These are phyloP conservation scores for Scopus umbretta DNA, from an alignment of 2,113 vertebrate species.

Conservation along the genomic window DNA sequence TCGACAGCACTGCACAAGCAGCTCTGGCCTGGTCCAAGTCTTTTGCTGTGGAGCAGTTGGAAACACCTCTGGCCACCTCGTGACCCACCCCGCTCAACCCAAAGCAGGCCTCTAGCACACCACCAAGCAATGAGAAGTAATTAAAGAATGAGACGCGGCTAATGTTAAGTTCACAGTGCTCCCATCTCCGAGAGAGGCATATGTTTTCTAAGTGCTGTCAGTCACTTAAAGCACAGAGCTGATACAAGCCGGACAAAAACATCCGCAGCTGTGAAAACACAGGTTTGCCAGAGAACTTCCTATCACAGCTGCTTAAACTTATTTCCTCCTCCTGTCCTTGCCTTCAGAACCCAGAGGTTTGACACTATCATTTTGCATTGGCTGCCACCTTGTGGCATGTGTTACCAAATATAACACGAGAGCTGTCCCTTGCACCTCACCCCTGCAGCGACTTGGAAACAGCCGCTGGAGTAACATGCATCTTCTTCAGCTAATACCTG, in stretches of 20 bases:
- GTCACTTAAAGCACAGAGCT: constrained; percentile 59
- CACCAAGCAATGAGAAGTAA: neutral
- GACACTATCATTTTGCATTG: constrained; percentile 24
- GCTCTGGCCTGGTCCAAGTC: neutral
- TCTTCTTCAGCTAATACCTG: neutral
- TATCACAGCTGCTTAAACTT: constrained; percentile 39
- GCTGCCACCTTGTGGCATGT: constrained; percentile 65
- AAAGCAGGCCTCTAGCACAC: neutral
- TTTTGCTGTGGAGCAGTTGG: neutral
- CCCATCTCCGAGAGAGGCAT: neutral
- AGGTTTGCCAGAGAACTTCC: constrained; percentile 18
- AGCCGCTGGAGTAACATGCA: rapidly evolving
- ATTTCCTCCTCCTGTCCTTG: neutral
- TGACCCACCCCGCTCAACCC: neutral
- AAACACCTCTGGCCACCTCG: neutral
- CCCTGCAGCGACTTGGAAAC: too few species aligned
- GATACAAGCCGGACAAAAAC: constrained; percentile 26
- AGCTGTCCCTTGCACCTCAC: neutral
- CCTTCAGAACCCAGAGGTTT: neutral
- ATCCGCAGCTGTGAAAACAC: constrained; percentile 71
- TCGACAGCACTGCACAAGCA: neutral
- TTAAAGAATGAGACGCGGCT: neutral
- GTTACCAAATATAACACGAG: neutral
- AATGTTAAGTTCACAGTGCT: neutral
- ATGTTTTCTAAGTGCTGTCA: constrained; percentile 32